Base-by-base conservation (phyloP, 2,888 invertebrate species). In the Blastobasis adustella region DNA sequence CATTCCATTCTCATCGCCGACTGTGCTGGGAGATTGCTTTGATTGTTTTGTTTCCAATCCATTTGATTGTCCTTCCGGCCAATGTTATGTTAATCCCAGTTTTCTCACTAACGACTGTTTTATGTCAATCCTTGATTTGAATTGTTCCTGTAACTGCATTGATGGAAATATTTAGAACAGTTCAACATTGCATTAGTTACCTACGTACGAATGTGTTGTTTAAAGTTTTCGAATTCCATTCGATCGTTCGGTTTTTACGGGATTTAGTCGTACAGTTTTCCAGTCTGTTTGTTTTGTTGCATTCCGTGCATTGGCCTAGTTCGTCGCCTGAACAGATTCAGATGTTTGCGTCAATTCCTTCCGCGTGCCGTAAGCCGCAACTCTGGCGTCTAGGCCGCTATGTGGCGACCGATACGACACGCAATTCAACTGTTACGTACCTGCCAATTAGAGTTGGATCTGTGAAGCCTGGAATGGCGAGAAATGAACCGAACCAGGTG, bases 201-300 rank as follows among this genome's bases (percentile, higher is more conserved):
- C 47, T 46, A 51, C 23, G 23, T 23, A 23, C 23, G 23, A 23
- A 23, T 23, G 23, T 23, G 23, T 51, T 49, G 49, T 8, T 10
- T 37, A 23, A 40, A 39, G 23, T 36, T 23, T 42, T 37, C 7
- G 44, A 42, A 58, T 53, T 55, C 53, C 58, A 53, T 50, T 50
- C 49, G 54, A 54, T 54, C 49, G 46, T 49, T 49, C 40, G 46
- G 42, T 47, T 50, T 42, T 46, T 51, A 51, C 46, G 36, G 43
- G 43, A 42, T 49, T 46, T 45, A 46, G 51, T 40, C 46, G 49
- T 54, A 69, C 69, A 61, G 66, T 66, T 79, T 83, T 83, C 82
- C 79, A 83, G 73, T 82, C 83, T 82, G 79, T 73, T 84, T 76
- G 67, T 54, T 66, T 23, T 23, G 23, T 23, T 59, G 69, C 75